Base-by-base conservation (phyloP, 1,140 invertebrate species). In the Alviniconcha marisindica region DNA sequence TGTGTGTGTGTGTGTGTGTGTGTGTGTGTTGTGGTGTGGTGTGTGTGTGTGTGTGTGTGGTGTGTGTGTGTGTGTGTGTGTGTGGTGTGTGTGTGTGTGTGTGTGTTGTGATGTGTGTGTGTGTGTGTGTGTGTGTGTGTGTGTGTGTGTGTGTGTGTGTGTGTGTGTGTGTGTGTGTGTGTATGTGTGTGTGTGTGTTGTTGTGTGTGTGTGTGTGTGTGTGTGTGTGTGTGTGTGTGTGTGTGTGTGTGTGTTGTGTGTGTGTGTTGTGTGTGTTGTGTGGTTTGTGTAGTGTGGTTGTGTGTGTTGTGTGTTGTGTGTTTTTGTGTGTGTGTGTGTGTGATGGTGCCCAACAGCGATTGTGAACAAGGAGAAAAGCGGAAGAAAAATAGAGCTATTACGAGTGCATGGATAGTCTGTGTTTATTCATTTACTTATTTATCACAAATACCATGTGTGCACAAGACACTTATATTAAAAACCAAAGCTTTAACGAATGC, bases 131-230 rank as follows among this genome's bases (percentile, higher is more conserved):
- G n/a, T 36, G 28, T 66, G n/a, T 66, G 63, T 36, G 5, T 66
- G 63, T 48, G 44, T 48, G 63, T 1, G 31, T 33, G 28, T 33
- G 31, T 28, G 28, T 28, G 63, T 0, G 28, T 33, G 28, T 1
- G 63, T 1, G n/a, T 28, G 28, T 1, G 63, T 33, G 15, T 28
- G 63, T 66, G 28, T 28, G 28, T 14, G n/a, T 66, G 28, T 28
- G 28, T 33, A 33, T 66, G 63, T 33, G 7, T 66, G 28, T 33
- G n/a, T 66, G n/a, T 66, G 63, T 28, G 1, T 7, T 14, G 12
- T n/a, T 66, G 63, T 28, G 63, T 66, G 63, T 28, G 63, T 66
- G 63, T 28, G 63, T 66, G 63, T 12, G 63, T 66, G 63, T 66
- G 28, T 66, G 63, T 66, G 31, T 1, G 63, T 33, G 28, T 33